Evolutionary conservation across 2,113 vertebrate species (phyloP), one percentile per base, ranked within the genome.

Genomic region (Penelope pileata): DNA sequence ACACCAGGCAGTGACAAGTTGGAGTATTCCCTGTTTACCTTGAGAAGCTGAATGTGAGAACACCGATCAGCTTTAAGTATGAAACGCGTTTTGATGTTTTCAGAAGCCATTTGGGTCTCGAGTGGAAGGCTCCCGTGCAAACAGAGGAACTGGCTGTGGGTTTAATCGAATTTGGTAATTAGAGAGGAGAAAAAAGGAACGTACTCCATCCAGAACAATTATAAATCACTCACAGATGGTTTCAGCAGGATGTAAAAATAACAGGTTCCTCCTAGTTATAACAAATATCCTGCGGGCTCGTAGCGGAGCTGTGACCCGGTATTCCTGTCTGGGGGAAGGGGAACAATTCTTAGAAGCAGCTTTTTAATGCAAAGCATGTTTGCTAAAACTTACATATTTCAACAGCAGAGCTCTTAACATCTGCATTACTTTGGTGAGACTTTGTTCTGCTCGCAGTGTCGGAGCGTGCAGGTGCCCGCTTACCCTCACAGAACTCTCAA

Each of bases 231-330:
- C 66, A 53, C 78, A 86, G 83, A 92, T 94, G 64, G 43, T 74
- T 96, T 93, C 75, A 95, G 90, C 86, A 73, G 80, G 86, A 76
- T 78, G 51, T 87, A 87, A 73, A 92, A 93, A 63, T 75, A 93
- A 91, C 88, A 91, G 88, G 69, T 90, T 93, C 53, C 73, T 92
- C 84, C 88, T 79, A 54, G 66, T 86, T 89, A 48, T 29, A 84
- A 58, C 29, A 75, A 48, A 86, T 90, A 68, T 38, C 86, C 64
- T 84, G 16, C 0, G 0, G 83, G 38, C 81, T 90, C 73, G 81
- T 83, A 43, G 85, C 48, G 86, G 77, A 8, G 6, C 68, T 40
- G n/a, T 90, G 80, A 93, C 58, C 53, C 84, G 53, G 18, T 94
- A 58, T 78, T 84, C 86, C 36, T 74, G 19, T 73, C 88, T 68